Percentiles rank a stretch among this genome's conserved stretches.
Evolutionary conservation across 2,888 invertebrate genomes (phyloP).

Genomic region (Apodemia zela): DNA sequence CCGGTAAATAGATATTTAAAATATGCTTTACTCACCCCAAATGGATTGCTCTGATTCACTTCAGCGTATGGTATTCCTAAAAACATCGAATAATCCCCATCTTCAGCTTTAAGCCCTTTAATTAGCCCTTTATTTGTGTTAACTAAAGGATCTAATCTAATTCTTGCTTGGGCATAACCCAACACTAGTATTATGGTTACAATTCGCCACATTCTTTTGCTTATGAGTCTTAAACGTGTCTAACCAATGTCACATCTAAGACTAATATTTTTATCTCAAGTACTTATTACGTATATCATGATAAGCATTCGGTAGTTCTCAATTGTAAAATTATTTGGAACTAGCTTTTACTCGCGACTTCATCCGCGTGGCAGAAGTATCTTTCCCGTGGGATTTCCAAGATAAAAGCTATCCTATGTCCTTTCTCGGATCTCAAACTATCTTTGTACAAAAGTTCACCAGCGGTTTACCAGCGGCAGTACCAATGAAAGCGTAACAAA

Average conservation of each 20-base stretch:
- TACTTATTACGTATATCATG: no score
- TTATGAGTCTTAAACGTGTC: background rate
- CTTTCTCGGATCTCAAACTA: no score
- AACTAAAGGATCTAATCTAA: slow-evolving; percentile 30
- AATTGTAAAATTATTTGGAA: no score
- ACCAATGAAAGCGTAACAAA: no score
- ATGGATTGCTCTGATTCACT: slow-evolving; percentile 24
- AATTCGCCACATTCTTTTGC: slow-evolving; percentile 9
- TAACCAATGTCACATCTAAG: background rate
- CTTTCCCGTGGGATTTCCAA: no score
- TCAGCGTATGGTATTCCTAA: slow-evolving; percentile 50
- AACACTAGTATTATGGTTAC: background rate
- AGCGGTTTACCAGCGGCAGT: no score
- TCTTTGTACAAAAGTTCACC: no score
- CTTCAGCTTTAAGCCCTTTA: slow-evolving; percentile 36
- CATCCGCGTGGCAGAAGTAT: no score
- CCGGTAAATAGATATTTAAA: background rate
- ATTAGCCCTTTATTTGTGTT: slow-evolving; percentile 37
- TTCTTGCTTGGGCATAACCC: slow-evolving; percentile 12
- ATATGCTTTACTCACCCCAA: background rate
- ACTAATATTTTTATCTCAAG: no score
- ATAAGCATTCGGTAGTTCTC: no score
- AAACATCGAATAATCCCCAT: slow-evolving; percentile 47
- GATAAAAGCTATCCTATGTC: no score
- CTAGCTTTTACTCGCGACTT: no score